Percentiles rank a stretch among this genome's conserved stretches.
Evolutionary conservation across 37 sponge, comb jelly and placozoan genomes (phyloP).

Genomic region (Hexactinellida sp.): DNA sequence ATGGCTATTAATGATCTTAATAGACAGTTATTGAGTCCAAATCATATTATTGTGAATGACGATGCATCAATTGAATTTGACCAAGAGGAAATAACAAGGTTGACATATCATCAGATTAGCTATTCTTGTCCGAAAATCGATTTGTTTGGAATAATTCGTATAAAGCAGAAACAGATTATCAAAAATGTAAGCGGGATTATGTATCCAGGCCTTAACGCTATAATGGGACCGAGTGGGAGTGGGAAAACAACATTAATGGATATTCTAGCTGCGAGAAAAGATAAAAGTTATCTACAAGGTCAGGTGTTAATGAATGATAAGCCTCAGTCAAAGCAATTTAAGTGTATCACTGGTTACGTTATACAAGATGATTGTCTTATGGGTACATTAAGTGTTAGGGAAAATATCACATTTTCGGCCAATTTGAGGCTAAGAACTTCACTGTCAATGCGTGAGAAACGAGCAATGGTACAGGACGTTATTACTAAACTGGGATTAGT

Average conservation of each 20-base stretch:
- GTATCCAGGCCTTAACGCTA: constrained; percentile 24
- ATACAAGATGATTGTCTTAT: constrained; percentile 64
- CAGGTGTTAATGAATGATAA: constrained; percentile 14
- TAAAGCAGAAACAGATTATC: background rate
- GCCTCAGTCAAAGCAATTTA: constrained; percentile 4
- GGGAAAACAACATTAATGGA: constrained; percentile 22
- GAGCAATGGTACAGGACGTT: constrained; percentile 46
- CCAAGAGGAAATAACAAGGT: background rate
- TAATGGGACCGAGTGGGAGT: constrained; percentile 26
- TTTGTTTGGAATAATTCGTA: background rate
- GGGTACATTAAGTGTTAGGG: constrained; percentile 66
- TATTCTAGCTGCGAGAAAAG: constrained; percentile 18
- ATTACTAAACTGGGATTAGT: constrained; percentile 53
- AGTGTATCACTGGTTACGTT: constrained; percentile 19
- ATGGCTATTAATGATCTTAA: background rate
- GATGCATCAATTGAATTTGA: background rate
- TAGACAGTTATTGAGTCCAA: background rate
- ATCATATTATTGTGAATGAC: background rate
- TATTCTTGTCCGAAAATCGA: background rate
- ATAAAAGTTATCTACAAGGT: background rate
- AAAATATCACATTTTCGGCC: constrained; percentile 68
- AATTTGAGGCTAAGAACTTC: constrained; percentile 45
- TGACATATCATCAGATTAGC: background rate
- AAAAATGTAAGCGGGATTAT: constrained; percentile 20
- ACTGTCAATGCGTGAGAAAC: constrained; percentile 24